Percentiles rank a stretch among this genome's conserved stretches.
Conservation (phyloP, 92 coral and sea anemone genomes). For the Anthopleura xanthogrammica region DNA sequence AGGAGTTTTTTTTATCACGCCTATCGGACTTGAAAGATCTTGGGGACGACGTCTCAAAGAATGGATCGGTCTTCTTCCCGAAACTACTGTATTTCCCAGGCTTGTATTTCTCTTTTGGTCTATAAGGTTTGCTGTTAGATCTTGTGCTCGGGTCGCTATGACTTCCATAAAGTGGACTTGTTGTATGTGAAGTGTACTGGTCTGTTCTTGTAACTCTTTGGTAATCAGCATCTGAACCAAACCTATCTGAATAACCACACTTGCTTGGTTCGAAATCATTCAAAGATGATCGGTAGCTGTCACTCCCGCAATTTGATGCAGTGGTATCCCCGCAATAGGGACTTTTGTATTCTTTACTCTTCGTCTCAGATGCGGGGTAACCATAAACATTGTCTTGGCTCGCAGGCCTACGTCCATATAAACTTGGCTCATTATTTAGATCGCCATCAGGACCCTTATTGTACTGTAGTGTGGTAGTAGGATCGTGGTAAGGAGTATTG, state of each 20-base stretch:
- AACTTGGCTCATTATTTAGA: neutral
- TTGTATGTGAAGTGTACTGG: neutral
- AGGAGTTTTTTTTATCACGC: slow-evolving; percentile 4
- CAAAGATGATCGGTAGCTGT: neutral
- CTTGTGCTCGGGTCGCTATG: slow-evolving; percentile 3
- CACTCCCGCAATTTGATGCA: neutral
- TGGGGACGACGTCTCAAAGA: slow-evolving; percentile 23
- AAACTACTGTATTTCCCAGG: slow-evolving; percentile 20
- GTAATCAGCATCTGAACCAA: neutral
- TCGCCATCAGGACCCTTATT: neutral
- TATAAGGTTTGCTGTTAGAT: neutral
- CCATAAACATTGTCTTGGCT: slow-evolving; percentile 22
- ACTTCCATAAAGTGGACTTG: slow-evolving; percentile 21
- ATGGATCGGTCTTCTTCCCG: slow-evolving; percentile 9
- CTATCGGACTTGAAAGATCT: neutral
- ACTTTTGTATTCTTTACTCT: neutral
- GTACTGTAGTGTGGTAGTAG: neutral
- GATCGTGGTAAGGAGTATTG: slow-evolving; percentile 6
- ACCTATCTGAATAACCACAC: slow-evolving; percentile 4
- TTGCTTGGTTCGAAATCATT: neutral
- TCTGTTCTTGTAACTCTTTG: slow-evolving; percentile 11
- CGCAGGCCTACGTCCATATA: neutral
- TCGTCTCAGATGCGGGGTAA: slow-evolving; percentile 1
- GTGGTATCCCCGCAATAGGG: neutral
- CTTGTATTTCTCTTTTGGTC: slow-evolving; percentile 6